These are phyloP conservation scores for Gerosis bhagava DNA, from an alignment of 2,888 invertebrate genomes.

Conservation along the genomic window DNA sequence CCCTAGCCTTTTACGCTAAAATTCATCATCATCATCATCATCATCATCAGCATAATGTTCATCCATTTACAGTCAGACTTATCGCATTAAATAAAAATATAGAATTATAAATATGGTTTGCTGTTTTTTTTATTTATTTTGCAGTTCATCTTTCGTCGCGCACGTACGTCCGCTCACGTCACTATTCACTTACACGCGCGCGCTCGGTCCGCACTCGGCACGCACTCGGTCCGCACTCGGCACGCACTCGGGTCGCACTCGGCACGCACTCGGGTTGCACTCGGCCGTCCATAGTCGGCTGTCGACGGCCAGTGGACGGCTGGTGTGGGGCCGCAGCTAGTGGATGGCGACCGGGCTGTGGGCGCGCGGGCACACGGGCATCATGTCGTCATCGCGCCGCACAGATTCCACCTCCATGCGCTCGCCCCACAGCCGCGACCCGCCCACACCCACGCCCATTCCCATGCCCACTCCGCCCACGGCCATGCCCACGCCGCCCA, in stretches of 20 bases:
- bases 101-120: slow-evolving; percentile 75
- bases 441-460: slow-evolving; percentile 45
- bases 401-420: slow-evolving; percentile 85
- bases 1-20: too few relatives aligned
- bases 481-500: slow-evolving; percentile 7
- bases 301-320: too few relatives aligned
- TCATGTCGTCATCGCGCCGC: slow-evolving; percentile 84
- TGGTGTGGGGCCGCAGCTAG: slow-evolving; percentile 51
- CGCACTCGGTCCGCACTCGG: slow-evolving; percentile 9
- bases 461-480: neutral
- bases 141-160: slow-evolving; percentile 52
- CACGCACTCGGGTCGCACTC: slow-evolving; percentile 25
- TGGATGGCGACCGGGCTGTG: slow-evolving; percentile 97
- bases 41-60: slow-evolving; percentile 66
- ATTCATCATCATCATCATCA: too few relatives aligned
- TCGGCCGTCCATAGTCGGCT: too few relatives aligned
- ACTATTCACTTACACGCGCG: slow-evolving; percentile 13
- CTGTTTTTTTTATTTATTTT: too few relatives aligned
- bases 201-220: slow-evolving; percentile 21
- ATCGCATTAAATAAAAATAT: slow-evolving; percentile 79
- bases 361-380: slow-evolving; percentile 91
- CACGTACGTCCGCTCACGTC: slow-evolving; percentile 24
- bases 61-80: slow-evolving; percentile 78
- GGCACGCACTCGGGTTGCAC: slow-evolving; percentile 25
- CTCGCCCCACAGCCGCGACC: slow-evolving; percentile 83